A percentile compares a stretch with the other conserved stretches of the same genome.
Evolutionary conservation across 2,797 vertebrate species (phyloP).

Genomic region (Lacerta bilineata): DNA sequence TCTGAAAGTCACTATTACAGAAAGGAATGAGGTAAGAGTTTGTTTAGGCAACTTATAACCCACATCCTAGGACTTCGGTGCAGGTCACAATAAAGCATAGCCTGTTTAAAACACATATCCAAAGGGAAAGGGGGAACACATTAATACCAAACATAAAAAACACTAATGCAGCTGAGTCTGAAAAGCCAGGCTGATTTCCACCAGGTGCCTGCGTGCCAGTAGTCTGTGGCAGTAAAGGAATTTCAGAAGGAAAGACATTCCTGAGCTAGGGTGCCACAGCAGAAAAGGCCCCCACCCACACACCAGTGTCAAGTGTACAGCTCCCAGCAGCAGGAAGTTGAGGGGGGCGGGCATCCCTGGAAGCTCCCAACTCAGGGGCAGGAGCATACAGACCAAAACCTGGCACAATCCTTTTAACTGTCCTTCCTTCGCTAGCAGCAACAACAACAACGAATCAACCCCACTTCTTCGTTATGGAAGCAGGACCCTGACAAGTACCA

Average conservation of each 20-base stretch:
- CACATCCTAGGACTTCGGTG: neutral
- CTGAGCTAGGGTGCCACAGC: neutral
- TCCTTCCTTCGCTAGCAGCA: neutral
- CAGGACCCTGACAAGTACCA: no score
- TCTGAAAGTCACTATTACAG: neutral
- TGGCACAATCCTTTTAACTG: no score
- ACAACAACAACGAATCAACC: neutral
- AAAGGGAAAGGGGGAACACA: neutral
- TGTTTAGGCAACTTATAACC: neutral
- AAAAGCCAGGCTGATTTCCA: no score
- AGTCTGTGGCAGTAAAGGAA: neutral
- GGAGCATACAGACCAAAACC: no score
- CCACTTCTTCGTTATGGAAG: neutral
- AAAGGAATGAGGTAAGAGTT: neutral
- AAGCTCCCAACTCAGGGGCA: no score
- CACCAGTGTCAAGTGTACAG: no score
- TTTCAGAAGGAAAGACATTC: neutral
- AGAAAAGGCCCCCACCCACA: neutral
- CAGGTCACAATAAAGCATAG: neutral
- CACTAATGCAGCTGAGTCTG: no score
- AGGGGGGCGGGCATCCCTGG: no score
- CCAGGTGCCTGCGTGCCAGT: no score
- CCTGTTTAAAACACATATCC: neutral
- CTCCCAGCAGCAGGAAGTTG: no score
- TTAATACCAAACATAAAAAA: neutral